Evolutionary conservation across 2,888 invertebrate species (phyloP).

Genomic region (Drosophila affinis): DNA sequence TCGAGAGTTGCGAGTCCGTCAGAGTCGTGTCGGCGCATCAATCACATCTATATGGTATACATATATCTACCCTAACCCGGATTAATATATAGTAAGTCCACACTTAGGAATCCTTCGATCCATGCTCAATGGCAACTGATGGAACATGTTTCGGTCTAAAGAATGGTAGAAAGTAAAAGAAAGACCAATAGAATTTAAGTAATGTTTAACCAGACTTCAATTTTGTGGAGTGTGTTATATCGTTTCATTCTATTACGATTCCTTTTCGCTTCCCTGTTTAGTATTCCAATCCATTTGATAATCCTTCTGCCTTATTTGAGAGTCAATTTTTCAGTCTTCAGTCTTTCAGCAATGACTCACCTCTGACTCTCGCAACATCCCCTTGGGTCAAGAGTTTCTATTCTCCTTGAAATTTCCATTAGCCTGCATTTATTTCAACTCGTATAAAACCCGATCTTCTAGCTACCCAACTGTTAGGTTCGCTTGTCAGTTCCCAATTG

Average conservation of each 20-base stretch:
- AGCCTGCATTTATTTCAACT: neutral
- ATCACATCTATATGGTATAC: neutral
- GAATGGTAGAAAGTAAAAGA: no score
- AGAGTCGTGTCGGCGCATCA: neutral
- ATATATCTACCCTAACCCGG: neutral
- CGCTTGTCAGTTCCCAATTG: conserved; percentile 5
- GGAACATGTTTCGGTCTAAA: neutral
- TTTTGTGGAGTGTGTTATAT: no score
- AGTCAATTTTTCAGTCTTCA: neutral
- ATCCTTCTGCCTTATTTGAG: neutral
- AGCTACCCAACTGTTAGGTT: neutral
- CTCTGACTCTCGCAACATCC: neutral
- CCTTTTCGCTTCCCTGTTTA: no score
- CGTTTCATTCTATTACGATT: no score
- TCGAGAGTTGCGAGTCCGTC: neutral
- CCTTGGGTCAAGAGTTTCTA: neutral
- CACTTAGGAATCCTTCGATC: neutral
- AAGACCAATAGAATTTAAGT: no score
- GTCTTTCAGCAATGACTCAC: neutral
- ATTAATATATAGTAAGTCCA: neutral
- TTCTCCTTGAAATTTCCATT: neutral
- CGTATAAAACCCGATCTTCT: neutral
- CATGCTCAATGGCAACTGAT: neutral
- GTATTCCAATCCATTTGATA: neutral
- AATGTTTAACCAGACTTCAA: no score